These are phyloP conservation scores for Cephalotes varians DNA, from an alignment of 2,888 invertebrate genomes.

Conservation along the genomic window DNA sequence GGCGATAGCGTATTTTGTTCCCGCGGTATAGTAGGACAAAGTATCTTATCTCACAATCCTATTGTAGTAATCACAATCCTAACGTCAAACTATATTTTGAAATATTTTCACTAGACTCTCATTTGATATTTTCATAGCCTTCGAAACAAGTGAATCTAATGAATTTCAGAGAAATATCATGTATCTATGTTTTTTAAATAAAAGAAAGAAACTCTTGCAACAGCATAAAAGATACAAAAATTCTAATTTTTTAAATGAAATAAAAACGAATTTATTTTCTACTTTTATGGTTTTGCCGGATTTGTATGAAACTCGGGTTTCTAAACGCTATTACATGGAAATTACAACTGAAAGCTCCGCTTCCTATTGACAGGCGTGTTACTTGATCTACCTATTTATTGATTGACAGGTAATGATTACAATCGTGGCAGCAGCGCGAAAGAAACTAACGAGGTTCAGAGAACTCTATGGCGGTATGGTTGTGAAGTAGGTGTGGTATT, in stretches of 20 bases:
- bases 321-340: background rate
- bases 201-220: background rate
- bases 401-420: conserved; percentile 30
- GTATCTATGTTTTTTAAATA: background rate
- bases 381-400: conserved; percentile 11
- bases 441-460: background rate
- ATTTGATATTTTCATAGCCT: background rate
- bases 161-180: background rate
- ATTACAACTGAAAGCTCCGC: background rate
- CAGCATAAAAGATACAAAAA: background rate
- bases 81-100: background rate
- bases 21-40: background rate
- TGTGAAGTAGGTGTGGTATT: conserved; percentile 30
- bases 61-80: background rate
- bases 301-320: background rate
- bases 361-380: background rate
- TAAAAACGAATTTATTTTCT: background rate
- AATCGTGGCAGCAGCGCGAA: background rate
- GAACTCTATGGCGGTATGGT: background rate
- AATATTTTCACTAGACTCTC: background rate
- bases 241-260: background rate
- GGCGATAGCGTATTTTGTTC: conserved; percentile 6
- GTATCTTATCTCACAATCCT: background rate
- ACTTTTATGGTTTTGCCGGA: background rate
- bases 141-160: background rate